phyloP scores from a whole-genome alignment of 2,797 vertebrate species.

The Acrossocheilus wenchowensis region DNA sequence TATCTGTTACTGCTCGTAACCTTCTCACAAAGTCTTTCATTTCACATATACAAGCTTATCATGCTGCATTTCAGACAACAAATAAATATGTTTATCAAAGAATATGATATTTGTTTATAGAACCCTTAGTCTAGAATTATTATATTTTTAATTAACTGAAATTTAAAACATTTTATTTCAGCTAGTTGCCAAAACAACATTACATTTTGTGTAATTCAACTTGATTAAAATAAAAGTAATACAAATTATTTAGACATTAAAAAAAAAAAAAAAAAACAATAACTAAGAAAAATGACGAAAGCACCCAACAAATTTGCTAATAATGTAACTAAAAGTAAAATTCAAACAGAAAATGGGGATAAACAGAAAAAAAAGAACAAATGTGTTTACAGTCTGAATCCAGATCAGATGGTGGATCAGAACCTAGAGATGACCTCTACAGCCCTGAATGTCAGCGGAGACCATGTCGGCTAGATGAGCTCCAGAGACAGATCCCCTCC shows the following conservation, averaged over 20 bases:
- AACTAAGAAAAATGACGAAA: neutral
- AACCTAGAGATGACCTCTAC: too few species aligned
- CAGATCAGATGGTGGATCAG: too few species aligned
- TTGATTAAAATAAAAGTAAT: too few species aligned
- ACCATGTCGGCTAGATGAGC: too few species aligned
- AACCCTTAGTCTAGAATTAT: neutral
- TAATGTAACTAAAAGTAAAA: neutral
- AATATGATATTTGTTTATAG: neutral
- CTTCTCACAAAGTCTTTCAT: neutral
- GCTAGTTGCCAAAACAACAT: neutral
- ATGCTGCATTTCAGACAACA: neutral
- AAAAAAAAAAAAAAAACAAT: too few species aligned
- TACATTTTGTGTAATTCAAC: too few species aligned
- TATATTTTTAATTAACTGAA: neutral
- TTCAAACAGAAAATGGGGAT: too few species aligned
- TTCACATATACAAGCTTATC: neutral
- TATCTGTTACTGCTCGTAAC: neutral
- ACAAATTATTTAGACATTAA: too few species aligned
- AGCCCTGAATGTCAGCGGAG: too few species aligned
- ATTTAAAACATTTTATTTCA: neutral
- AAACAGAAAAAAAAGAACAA: too few species aligned
- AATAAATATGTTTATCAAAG: neutral
- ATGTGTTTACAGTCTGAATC: neutral
- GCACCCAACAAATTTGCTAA: neutral
- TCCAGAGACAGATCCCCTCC: too few species aligned